Evolutionary conservation across 2,888 invertebrate genomes (phyloP).

Genomic region (Camponotus fellah): DNA sequence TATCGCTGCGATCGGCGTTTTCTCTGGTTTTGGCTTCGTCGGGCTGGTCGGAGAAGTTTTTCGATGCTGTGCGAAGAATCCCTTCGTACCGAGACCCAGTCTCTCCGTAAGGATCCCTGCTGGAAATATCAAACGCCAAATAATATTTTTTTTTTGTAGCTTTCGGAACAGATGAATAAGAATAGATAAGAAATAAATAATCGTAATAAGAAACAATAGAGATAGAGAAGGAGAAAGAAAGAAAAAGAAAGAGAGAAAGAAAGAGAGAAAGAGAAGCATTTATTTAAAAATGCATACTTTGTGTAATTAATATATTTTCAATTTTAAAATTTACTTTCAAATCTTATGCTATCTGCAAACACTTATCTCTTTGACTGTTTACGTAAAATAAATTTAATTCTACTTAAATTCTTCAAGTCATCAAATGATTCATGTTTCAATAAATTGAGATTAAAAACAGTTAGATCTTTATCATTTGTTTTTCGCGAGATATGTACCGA

Average conservation of each 20-base stretch:
- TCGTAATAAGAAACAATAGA: not conserved
- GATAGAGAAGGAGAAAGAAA: not conserved
- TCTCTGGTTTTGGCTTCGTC: constrained; percentile 69
- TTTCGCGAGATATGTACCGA: not conserved
- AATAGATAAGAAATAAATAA: not conserved
- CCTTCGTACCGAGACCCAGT: constrained; percentile 83
- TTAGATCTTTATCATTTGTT: not conserved
- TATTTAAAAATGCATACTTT: not conserved
- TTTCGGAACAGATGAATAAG: not conserved
- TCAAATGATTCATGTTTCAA: not conserved
- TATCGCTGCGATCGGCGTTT: constrained; percentile 69
- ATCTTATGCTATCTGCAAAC: not conserved
- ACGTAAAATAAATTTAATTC: not conserved
- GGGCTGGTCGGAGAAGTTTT: constrained; percentile 39
- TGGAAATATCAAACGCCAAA: not conserved
- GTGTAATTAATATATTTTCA: not conserved
- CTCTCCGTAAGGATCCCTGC: constrained; percentile 78
- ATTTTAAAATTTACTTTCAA: not conserved
- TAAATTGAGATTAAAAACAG: not conserved
- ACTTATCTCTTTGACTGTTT: not conserved
- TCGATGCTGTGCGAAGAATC: constrained; percentile 75
- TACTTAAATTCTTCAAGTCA: not conserved
- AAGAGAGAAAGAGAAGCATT: not conserved
- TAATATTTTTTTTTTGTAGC: not conserved
- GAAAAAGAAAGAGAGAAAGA: no score